Base-by-base conservation (phyloP, 2,113 vertebrate genomes). In the Aplodontia rufa region DNA sequence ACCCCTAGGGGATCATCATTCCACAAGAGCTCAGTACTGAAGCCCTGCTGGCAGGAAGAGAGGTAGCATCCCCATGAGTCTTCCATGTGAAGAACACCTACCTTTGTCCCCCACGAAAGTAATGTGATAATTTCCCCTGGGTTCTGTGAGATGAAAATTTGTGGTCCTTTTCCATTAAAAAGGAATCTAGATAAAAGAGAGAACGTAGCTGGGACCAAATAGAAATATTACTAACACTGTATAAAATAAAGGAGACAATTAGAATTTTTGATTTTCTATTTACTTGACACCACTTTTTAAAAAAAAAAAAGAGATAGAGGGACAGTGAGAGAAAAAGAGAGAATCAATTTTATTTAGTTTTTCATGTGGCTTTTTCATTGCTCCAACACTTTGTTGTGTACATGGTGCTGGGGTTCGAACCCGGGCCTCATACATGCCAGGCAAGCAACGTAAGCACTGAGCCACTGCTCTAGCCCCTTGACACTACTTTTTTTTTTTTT, bases 11-110 rank as follows among this genome's bases (percentile, higher is more conserved):
- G n/a, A 80, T 14, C 47, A 49, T 19, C 8, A 1, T 37, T 58
- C 47, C 19, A 55, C 24, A 14, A 32, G 4, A 53, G 40, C 35
- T 87, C 30, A 2, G 45, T 22, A 47, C 5, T n/a, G 19, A 37
- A 47, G 22, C 19, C 6, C 3, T 40, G 16, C 1, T 3, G 0
- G 12, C 5, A 45, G 42, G 3, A 49, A 42, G 13, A 42, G 16
- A 60, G 55, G 8, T 0, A n/a, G 51, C 17, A 42, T 51, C 24
- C 40, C 64, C 8, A 9, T 1, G 58, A n/a, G 8, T 69, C 75
- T 76, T 58, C 7, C 35, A 6, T 3, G 26, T 11, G 32, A 3
- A 71, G 32, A 85, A 51, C 6, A 5, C 51, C 9, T 26, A 16
- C 28, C 26, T 35, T 53, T 47, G 30, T 28, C 26, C 42, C 26